Conservation (phyloP, 2,113 vertebrate species). For the Crypturellus undulatus region DNA sequence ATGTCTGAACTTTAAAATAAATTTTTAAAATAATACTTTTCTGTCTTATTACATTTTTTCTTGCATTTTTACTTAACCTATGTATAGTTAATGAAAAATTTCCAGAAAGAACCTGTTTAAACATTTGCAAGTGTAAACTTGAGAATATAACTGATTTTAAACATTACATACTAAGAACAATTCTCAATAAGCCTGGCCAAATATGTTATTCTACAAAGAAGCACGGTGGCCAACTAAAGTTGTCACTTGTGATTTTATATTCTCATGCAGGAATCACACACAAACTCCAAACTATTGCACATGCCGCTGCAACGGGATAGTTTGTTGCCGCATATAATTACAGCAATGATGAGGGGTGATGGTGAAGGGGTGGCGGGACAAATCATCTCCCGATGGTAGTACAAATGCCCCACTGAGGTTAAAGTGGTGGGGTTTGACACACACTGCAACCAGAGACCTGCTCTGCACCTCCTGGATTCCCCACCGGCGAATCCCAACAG, state of each 20-base stretch:
- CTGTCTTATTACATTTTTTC: background rate
- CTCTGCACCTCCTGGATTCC: background rate
- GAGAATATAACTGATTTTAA: background rate
- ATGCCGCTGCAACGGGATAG: background rate
- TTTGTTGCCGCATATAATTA: background rate
- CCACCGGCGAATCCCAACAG: background rate
- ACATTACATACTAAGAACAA: background rate
- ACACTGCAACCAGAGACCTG: background rate
- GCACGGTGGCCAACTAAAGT: background rate
- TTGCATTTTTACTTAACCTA: background rate
- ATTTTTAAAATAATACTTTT: conserved; percentile 14
- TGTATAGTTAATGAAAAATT: background rate
- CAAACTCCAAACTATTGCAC: background rate
- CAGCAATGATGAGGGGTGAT: background rate
- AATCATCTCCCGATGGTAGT: background rate
- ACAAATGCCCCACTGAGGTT: background rate
- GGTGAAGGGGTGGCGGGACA: background rate
- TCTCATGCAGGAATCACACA: background rate
- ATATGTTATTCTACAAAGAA: background rate
- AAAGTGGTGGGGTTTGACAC: background rate
- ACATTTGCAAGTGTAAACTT: background rate
- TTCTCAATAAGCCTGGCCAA: background rate
- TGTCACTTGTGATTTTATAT: background rate
- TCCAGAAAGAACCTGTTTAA: background rate
- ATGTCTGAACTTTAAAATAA: conserved; percentile 23